These are phyloP conservation scores for Geococcyx californianus DNA, from an alignment of 2,113 vertebrate genomes.

Conservation along the genomic window DNA sequence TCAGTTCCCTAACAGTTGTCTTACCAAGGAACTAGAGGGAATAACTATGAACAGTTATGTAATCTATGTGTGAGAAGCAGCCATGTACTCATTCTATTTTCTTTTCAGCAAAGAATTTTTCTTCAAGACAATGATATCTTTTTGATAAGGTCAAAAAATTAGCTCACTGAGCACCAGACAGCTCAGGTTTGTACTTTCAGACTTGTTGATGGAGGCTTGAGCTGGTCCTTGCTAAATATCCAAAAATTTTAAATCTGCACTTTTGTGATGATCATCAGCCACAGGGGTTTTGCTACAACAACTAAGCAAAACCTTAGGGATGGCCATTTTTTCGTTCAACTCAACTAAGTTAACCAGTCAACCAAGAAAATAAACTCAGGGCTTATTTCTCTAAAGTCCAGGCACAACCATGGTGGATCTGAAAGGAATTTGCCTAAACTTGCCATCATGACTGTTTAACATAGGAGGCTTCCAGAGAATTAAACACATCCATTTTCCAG, in stretches of 20 bases:
- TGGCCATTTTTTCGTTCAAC: neutral
- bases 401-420: neutral
- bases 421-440: conserved; percentile 6
- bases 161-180: neutral
- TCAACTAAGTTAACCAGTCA: neutral
- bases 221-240: neutral
- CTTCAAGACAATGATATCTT: neutral
- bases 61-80: neutral
- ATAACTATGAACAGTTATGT: neutral
- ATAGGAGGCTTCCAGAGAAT: neutral
- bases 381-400: neutral
- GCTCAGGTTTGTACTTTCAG: neutral
- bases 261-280: neutral
- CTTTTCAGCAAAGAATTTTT: neutral
- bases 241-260: neutral
- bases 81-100: neutral
- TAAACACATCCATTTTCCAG: neutral
- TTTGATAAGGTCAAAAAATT: neutral
- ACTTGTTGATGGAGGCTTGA: neutral
- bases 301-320: neutral
- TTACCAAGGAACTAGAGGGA: neutral
- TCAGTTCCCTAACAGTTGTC: neutral
- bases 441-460: neutral
- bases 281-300: neutral
- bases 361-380: neutral